These are phyloP conservation scores for Tipula unca DNA, from an alignment of 2,888 invertebrate species.

Conservation along the genomic window DNA sequence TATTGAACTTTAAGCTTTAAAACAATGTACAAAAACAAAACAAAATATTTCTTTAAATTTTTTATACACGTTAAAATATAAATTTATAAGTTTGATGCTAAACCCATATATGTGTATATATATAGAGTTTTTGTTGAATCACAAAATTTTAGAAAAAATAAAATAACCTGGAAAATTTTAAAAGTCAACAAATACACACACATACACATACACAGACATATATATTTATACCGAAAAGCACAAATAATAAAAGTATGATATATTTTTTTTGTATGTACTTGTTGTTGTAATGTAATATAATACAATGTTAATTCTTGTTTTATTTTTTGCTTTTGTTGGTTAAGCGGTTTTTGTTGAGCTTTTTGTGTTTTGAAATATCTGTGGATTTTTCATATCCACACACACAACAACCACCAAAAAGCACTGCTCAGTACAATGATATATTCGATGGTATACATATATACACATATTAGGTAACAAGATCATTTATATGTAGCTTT, in stretches of 20 bases:
- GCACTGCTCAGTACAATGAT: background rate
- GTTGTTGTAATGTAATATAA: background rate
- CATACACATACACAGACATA: background rate
- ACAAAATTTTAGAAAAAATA: background rate
- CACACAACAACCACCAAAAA: background rate
- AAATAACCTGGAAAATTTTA: background rate
- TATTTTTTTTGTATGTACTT: background rate
- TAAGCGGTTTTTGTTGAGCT: background rate
- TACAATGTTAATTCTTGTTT: background rate
- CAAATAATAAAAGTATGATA: background rate
- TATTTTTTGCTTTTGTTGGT: background rate
- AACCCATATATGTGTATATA: background rate
- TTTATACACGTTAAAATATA: background rate
- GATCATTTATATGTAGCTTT: background rate
- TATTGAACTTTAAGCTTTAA: conserved; percentile 8
- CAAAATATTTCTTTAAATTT: conserved; percentile 14
- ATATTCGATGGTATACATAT: background rate
- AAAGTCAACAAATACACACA: background rate
- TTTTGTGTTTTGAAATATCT: background rate
- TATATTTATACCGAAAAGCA: background rate
- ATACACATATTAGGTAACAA: background rate
- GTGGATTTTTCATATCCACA: background rate
- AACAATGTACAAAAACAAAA: background rate
- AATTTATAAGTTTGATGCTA: background rate
- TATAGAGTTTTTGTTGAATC: background rate